Evolutionary conservation across 2,113 vertebrate species (phyloP), one percentile per base, ranked within the genome.

Genomic region (Nothoprocta pentlandii): DNA sequence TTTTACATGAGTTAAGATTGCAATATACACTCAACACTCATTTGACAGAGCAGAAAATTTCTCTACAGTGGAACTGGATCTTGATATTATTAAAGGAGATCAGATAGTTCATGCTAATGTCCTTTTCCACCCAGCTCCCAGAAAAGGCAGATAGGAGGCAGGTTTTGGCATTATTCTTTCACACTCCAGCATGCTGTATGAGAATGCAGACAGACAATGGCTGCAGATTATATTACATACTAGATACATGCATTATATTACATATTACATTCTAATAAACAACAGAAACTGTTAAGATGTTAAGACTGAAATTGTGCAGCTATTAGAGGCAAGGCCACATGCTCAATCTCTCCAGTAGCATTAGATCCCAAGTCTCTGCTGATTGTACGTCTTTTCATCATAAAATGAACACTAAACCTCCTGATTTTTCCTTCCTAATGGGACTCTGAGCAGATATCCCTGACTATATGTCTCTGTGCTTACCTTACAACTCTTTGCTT

Each of bases 321-420:
- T 49, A 53, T 79, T 34, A 75, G 22, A 66, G 32, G 21, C 32
- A 10, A 82, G 39, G 66, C n/a, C 20, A 66, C 58, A 28, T 21
- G n/a, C 42, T 74, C 64, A 42, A 64, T 17, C n/a, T 22, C 61
- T 68, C n/a, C 49, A 64, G 47, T 49, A 25, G 39, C 62, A 73
- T 36, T 67, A 44, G 89, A 89, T 39, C 7, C 6, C 14, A 66
- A 4, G 26, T 83, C 47, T 39, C 34, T 75, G 19, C 11, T 22
- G 17, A 26, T 1, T 0, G 6, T 22, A 16, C 0, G 2, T 19
- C 13, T 54, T 54, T 39, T 59, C 8, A 36, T 15, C 41, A 59
- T 0, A 0, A 10, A 73, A 73, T 19, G 15, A 76, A 74, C 36
- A 70, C 10, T 54, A 3, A 3, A 14, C 36, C 56, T 79, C 56